Percentiles rank a stretch among this genome's conserved stretches.
phyloP scores from a whole-genome alignment of 2,888 invertebrate genomes.

The Oscheius sp. region DNA sequence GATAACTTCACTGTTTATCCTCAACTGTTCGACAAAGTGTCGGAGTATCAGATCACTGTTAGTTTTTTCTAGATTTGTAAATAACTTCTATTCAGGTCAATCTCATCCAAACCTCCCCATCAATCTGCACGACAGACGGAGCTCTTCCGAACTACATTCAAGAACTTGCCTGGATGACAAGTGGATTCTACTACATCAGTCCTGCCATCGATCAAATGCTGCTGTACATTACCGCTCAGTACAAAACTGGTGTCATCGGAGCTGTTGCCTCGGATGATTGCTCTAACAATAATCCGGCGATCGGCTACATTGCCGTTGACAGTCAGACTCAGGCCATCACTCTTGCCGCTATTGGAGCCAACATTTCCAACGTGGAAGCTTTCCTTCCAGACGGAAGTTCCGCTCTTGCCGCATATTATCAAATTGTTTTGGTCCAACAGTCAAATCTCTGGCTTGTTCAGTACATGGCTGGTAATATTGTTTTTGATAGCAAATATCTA shows the following conservation, averaged over 20 bases:
- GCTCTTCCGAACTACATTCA: constrained; percentile 41
- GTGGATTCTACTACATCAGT: constrained; percentile 52
- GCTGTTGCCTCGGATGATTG: constrained; percentile 50
- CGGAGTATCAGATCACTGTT: constrained; percentile 44
- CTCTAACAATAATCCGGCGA: constrained; percentile 15
- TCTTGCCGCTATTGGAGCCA: constrained; percentile 50
- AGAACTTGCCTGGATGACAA: constrained; percentile 39
- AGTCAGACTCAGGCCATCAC: constrained; percentile 61
- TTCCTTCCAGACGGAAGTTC: constrained; percentile 50
- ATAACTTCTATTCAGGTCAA: constrained; percentile 9
- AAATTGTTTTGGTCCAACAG: constrained; percentile 7
- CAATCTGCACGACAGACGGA: constrained; percentile 41
- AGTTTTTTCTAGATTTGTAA: constrained; percentile 5
- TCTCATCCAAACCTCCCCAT: constrained; percentile 11
- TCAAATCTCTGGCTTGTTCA: constrained; percentile 42
- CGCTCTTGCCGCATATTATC: constrained; percentile 20
- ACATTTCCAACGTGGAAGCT: constrained; percentile 44
- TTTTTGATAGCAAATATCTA: neutral
- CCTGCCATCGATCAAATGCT: constrained; percentile 44
- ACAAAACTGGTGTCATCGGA: constrained; percentile 56
- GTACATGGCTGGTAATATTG: constrained; percentile 45
- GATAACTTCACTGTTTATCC: constrained; percentile 33
- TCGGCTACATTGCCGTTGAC: constrained; percentile 63
- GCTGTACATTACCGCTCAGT: constrained; percentile 56
- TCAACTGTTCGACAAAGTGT: constrained; percentile 41